These are phyloP conservation scores for Channallabes apus DNA, from an alignment of 2,797 vertebrate genomes.

Conservation along the genomic window DNA sequence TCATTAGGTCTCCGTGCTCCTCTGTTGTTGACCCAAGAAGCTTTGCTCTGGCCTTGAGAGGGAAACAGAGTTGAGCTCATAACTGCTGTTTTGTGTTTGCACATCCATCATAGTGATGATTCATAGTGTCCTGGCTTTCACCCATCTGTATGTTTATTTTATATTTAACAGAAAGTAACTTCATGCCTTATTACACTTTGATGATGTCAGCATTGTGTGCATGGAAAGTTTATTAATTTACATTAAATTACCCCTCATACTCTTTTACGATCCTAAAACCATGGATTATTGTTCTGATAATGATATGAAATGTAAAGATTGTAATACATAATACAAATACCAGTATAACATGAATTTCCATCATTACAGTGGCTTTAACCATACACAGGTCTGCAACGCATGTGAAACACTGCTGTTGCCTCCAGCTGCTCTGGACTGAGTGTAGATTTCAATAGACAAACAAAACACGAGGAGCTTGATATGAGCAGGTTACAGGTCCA, in stretches of 20 bases:
- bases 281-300: neutral
- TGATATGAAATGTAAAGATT: neutral
- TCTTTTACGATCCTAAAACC: neutral
- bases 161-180: neutral
- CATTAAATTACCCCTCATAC: neutral
- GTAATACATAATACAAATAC: neutral
- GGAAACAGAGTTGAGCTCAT: slow-evolving; percentile 19
- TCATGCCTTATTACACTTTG: neutral
- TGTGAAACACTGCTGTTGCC: slow-evolving; percentile 10
- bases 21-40: slow-evolving; percentile 4
- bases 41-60: slow-evolving; percentile 16
- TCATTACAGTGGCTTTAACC: neutral
- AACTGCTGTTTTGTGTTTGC: slow-evolving; percentile 25
- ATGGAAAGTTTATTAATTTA: neutral
- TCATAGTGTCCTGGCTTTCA: slow-evolving; percentile 15
- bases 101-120: slow-evolving; percentile 9
- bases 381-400: neutral
- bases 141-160: slow-evolving; percentile 11
- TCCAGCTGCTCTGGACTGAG: slow-evolving; percentile 9
- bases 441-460: slow-evolving; percentile 5
- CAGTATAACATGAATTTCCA: neutral
- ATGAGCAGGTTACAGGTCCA: slow-evolving; percentile 11
- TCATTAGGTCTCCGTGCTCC: slow-evolving; percentile 6
- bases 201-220: neutral
- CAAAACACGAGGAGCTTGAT: slow-evolving; percentile 13